Conservation (phyloP, 2,797 vertebrate genomes). For the Sylvilagus floridanus region DNA sequence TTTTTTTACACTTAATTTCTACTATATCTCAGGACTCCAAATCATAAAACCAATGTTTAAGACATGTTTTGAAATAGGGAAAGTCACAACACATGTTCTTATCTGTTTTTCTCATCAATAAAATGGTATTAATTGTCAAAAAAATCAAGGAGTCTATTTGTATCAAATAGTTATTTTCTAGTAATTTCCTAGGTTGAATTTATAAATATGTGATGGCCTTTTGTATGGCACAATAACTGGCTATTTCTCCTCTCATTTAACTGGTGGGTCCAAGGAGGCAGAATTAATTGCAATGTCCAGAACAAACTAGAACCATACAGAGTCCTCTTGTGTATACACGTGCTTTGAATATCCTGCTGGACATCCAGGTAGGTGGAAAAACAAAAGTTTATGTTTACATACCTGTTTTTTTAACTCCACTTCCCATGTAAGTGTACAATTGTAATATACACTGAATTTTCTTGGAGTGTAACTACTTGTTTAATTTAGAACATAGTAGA, state of each 20-base stretch:
- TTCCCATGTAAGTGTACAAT: background rate
- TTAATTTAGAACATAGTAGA: background rate
- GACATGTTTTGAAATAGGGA: background rate
- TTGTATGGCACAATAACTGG: background rate
- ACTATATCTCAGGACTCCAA: background rate
- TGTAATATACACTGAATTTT: background rate
- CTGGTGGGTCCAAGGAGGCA: background rate
- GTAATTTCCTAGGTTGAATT: background rate
- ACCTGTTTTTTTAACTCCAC: background rate
- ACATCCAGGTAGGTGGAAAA: background rate
- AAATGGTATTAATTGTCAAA: slow-evolving; percentile 38
- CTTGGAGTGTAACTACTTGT: background rate
- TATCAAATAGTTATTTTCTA: background rate
- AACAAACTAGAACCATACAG: background rate
- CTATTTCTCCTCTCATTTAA: background rate
- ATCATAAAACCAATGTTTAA: background rate
- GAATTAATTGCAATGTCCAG: background rate
- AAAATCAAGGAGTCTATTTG: background rate
- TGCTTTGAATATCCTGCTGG: background rate
- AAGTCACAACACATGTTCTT: slow-evolving; percentile 6
- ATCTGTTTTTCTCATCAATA: slow-evolving; percentile 19
- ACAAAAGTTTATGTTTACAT: background rate
- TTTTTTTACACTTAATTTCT: background rate
- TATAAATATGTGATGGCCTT: background rate
- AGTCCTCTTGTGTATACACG: background rate